Evolutionary conservation across 2,888 invertebrate genomes (phyloP).

Genomic region (Platycheirus albimanus): DNA sequence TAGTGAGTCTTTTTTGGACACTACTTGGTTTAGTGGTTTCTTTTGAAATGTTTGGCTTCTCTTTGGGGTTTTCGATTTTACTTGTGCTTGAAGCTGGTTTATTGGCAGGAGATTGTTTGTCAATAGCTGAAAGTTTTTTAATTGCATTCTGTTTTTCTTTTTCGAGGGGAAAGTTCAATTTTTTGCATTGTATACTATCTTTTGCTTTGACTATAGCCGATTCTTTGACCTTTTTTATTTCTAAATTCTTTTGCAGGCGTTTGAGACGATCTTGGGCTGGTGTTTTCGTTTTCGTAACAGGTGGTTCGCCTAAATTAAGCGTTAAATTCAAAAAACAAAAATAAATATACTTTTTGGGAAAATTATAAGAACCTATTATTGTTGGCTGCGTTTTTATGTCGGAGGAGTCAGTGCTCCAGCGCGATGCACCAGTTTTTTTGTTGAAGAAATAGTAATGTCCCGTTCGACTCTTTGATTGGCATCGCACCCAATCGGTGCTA

Average conservation of each 20-base stretch:
- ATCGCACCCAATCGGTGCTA: constrained; percentile 72
- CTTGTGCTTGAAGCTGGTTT: background rate
- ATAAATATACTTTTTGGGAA: no score
- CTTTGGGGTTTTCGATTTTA: background rate
- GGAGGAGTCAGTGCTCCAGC: constrained; percentile 62
- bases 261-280: constrained; percentile 79
- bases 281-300: constrained; percentile 22
- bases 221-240: constrained; percentile 43
- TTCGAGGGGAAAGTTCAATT: background rate
- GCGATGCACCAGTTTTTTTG: constrained; percentile 75
- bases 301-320: constrained; percentile 3
- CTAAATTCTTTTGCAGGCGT: constrained; percentile 76
- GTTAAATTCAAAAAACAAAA: no score
- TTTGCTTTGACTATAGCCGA: background rate
- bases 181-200: background rate
- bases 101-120: background rate
- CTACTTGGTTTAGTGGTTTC: background rate
- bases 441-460: constrained; percentile 76
- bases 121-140: background rate
- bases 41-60: background rate
- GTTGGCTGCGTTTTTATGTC: constrained; percentile 26
- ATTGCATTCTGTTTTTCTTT: background rate
- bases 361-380: no score
- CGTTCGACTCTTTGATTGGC: constrained; percentile 71
- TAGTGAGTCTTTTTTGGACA: background rate